These are phyloP conservation scores for Cheirogaleus medius DNA, from an alignment of 2,113 vertebrate species.

Conservation along the genomic window DNA sequence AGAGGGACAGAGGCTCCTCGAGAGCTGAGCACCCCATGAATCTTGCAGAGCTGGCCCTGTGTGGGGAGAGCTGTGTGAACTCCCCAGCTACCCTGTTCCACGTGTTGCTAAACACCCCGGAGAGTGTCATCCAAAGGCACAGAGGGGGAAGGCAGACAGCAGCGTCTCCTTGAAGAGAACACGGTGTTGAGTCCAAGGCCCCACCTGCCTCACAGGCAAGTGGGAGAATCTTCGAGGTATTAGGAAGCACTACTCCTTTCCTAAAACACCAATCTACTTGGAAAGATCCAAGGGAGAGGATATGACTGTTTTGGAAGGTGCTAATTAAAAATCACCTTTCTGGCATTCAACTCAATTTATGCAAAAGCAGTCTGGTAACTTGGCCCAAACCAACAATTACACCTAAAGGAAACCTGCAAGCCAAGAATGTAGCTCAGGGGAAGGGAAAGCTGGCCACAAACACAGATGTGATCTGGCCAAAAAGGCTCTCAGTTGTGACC, in stretches of 20 bases:
- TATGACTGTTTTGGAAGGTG: not conserved
- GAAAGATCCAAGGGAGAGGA: no score
- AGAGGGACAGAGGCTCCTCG: not conserved
- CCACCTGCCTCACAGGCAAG: not conserved
- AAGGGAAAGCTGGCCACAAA: not conserved
- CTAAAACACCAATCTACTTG: not conserved
- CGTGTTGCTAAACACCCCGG: conserved; percentile 56
- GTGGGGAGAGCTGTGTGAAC: conserved; percentile 83
- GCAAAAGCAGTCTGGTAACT: not conserved
- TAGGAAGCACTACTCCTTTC: not conserved
- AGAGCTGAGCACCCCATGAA: conserved; percentile 80
- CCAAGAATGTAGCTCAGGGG: accelerated
- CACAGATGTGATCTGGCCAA: no score
- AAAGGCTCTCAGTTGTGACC: not conserved
- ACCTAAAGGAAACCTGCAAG: not conserved
- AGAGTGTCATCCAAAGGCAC: conserved; percentile 77
- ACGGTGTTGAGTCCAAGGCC: not conserved
- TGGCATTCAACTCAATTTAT: not conserved
- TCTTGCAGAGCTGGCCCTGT: conserved; percentile 86
- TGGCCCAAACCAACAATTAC: no score
- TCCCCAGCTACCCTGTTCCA: conserved; percentile 81
- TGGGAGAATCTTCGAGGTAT: not conserved
- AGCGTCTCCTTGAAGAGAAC: conserved; percentile 24
- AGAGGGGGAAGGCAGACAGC: not conserved
- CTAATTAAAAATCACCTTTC: not conserved